Evolutionary conservation across 1,140 invertebrate species (phyloP).

Genomic region (Luehdorfia chinensis): DNA sequence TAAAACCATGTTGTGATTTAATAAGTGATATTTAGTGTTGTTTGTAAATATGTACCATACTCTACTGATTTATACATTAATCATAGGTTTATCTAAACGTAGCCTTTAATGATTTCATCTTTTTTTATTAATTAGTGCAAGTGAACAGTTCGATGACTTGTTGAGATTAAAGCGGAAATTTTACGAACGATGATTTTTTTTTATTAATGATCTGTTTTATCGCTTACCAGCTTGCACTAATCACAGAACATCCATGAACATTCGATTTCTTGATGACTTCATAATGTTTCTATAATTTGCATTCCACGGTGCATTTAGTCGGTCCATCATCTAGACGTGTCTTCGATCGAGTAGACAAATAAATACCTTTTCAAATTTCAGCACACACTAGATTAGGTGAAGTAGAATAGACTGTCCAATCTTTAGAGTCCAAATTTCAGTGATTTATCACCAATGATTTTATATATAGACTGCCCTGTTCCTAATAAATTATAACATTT

Average conservation of each 20-base stretch:
- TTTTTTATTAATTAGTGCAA: constrained; percentile 47
- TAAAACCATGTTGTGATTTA: constrained; percentile 75
- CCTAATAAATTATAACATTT: constrained; percentile 67
- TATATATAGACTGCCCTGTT: constrained; percentile 67
- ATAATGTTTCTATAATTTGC: constrained; percentile 46
- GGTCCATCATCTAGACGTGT: constrained; percentile 47
- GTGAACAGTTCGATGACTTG: constrained; percentile 22
- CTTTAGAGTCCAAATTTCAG: constrained; percentile 69
- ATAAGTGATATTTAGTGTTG: constrained; percentile 76
- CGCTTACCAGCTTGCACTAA: constrained; percentile 36
- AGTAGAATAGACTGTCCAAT: constrained; percentile 46
- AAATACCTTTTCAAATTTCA: constrained; percentile 24
- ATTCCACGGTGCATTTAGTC: constrained; percentile 32
- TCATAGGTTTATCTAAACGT: constrained; percentile 50
- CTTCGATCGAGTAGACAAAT: constrained; percentile 56
- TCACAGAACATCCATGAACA: constrained; percentile 28
- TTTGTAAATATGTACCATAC: constrained; percentile 77
- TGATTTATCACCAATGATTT: constrained; percentile 73
- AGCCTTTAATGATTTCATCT: constrained; percentile 44
- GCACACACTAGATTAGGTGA: constrained; percentile 65
- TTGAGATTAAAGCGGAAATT: constrained; percentile 26
- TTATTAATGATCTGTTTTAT: constrained; percentile 20
- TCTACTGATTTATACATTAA: constrained; percentile 49
- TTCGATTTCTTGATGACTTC: constrained; percentile 32
- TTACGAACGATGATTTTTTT: constrained; percentile 28